Percentiles rank a stretch among this genome's conserved stretches.
phyloP scores from a whole-genome alignment of 2,113 vertebrate species.

The Coptodon rendalli region DNA sequence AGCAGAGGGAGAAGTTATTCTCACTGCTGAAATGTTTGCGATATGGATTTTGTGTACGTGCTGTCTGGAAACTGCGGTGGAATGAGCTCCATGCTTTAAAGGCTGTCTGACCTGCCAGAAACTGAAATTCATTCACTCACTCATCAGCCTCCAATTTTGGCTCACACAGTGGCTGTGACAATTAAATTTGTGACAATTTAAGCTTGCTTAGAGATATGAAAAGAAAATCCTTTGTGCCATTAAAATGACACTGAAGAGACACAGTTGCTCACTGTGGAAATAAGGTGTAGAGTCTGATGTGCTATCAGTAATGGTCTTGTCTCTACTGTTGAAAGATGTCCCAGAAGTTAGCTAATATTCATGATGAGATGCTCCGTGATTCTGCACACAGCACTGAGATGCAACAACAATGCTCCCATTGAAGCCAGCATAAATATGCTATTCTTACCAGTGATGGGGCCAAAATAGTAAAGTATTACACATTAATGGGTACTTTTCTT shows the following conservation, averaged over 20 bases:
- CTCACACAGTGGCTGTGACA: neutral
- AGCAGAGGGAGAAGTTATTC: constrained; percentile 2
- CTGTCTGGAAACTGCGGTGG: constrained; percentile 9
- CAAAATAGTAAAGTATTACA: neutral
- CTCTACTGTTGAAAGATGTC: neutral
- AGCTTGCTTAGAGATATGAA: neutral
- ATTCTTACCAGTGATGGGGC: neutral
- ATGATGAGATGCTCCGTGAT: neutral
- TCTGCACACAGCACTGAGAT: neutral
- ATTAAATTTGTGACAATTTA: neutral
- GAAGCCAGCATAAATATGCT: neutral
- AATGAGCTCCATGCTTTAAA: constrained; percentile 4
- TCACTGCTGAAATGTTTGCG: constrained; percentile 25
- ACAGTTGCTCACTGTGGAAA: neutral
- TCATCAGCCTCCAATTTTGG: constrained; percentile 1
- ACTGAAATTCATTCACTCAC: neutral
- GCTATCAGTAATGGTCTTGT: neutral
- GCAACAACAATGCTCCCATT: neutral
- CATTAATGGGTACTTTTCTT: neutral
- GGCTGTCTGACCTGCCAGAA: constrained; percentile 6
- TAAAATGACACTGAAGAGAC: neutral
- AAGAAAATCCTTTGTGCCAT: neutral
- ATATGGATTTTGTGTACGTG: constrained; percentile 40
- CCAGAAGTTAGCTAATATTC: neutral
- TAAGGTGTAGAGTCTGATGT: neutral